These are phyloP conservation scores for Epistrophe grossulariae DNA, from an alignment of 2,888 invertebrate species.

Conservation along the genomic window DNA sequence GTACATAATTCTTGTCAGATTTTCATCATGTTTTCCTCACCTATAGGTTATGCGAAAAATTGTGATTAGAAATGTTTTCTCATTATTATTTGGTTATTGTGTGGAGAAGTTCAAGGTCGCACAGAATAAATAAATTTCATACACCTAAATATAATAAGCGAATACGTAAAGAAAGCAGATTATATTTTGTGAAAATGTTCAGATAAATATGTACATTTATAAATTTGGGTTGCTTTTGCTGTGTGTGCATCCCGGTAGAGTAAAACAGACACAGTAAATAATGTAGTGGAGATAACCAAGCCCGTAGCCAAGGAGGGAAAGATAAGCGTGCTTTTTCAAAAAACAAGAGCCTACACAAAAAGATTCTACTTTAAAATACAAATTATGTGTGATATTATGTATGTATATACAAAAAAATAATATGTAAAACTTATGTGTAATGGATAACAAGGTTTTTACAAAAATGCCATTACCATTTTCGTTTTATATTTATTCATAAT, in stretches of 20 bases:
- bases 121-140: background rate
- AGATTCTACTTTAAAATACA: too few relatives aligned
- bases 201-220: background rate
- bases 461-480: too few relatives aligned
- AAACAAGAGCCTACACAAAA: too few relatives aligned
- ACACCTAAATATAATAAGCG: background rate
- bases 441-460: too few relatives aligned
- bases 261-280: background rate
- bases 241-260: background rate
- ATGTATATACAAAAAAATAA: too few relatives aligned
- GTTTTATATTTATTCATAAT: too few relatives aligned
- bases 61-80: background rate
- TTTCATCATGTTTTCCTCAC: background rate
- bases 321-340: background rate
- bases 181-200: background rate
- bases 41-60: background rate
- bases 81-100: conserved; percentile 30
- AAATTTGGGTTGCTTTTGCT: background rate
- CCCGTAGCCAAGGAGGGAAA: background rate
- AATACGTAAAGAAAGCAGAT: background rate
- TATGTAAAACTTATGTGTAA: too few relatives aligned
- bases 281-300: background rate
- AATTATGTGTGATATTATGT: too few relatives aligned
- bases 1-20: conserved; percentile 80
- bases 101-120: conserved; percentile 72